Conservation (phyloP, 2,888 invertebrate genomes). For the Drosophila koepferae region DNA sequence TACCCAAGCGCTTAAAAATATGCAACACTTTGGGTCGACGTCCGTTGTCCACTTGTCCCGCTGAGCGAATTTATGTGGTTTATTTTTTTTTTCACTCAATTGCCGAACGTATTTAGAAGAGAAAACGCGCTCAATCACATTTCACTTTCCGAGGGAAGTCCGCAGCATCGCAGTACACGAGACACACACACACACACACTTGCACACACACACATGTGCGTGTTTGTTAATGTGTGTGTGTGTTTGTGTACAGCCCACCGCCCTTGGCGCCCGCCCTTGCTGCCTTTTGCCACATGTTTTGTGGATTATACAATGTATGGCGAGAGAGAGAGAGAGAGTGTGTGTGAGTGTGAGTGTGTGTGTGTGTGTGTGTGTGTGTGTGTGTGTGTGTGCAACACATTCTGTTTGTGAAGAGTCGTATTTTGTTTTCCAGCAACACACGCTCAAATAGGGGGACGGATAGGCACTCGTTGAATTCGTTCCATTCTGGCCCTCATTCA, state of each 20-base stretch:
- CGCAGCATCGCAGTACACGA: too few species aligned
- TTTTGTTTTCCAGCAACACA: slow-evolving; percentile 61
- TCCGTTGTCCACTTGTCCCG: slow-evolving; percentile 6
- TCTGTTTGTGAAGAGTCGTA: slow-evolving; percentile 58
- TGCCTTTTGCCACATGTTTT: slow-evolving; percentile 20
- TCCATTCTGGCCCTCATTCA: slow-evolving; percentile 67
- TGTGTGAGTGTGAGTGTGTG: slow-evolving; percentile 23
- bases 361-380: too few species aligned
- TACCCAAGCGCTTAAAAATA: slow-evolving; percentile 62
- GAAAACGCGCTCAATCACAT: slow-evolving; percentile 65
- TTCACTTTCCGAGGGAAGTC: slow-evolving; percentile 78
- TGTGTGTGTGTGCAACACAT: too few species aligned
- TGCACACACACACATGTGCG: too few species aligned
- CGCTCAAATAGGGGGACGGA: slow-evolving; percentile 37
- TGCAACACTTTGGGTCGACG: slow-evolving; percentile 45
- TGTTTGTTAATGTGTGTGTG: background rate
- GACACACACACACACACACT: slow-evolving; percentile 11
- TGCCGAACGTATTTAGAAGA: slow-evolving; percentile 58
- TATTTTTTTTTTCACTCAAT: slow-evolving; percentile 50
- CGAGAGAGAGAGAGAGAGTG: slow-evolving; percentile 12
- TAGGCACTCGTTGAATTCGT: slow-evolving; percentile 50
- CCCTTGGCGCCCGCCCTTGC: slow-evolving; percentile 7
- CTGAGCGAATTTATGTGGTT: slow-evolving; percentile 37
- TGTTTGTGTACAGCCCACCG: slow-evolving; percentile 28
- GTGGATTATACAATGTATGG: slow-evolving; percentile 63